Conservation (phyloP, 2,888 invertebrate genomes). For the Colostygia pectinataria region DNA sequence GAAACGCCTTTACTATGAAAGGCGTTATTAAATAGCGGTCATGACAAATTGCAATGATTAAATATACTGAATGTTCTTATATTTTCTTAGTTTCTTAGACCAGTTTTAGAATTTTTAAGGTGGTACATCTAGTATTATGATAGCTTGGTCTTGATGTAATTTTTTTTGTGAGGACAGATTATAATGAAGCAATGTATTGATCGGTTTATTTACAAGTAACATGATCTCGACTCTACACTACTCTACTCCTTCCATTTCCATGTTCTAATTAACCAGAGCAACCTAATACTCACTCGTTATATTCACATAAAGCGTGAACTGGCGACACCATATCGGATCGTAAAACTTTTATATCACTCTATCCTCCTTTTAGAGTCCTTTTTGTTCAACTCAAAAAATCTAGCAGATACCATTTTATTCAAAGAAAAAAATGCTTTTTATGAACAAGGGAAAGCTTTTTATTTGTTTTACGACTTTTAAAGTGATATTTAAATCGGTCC, state of each 20-base stretch:
- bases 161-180: too few relatives aligned
- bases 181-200: too few relatives aligned
- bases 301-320: conserved; percentile 61
- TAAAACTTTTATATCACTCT: conserved; percentile 79
- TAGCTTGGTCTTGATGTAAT: too few relatives aligned
- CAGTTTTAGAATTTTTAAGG: too few relatives aligned
- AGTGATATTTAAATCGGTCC: conserved; percentile 21
- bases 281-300: conserved; percentile 32
- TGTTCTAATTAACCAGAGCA: conserved; percentile 31
- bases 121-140: too few relatives aligned
- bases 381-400: conserved; percentile 25
- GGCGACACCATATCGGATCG: conserved; percentile 62
- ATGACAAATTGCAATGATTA: too few relatives aligned
- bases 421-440: conserved; percentile 27
- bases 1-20: too few relatives aligned
- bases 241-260: conserved; percentile 10
- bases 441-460: conserved; percentile 30
- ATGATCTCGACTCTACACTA: too few relatives aligned
- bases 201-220: too few relatives aligned
- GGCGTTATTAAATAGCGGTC: too few relatives aligned
- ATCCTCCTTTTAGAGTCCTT: conserved; percentile 55
- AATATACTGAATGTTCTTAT: too few relatives aligned
- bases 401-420: conserved; percentile 20
- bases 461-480: conserved; percentile 29
- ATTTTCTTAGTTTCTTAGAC: too few relatives aligned